Evolutionary conservation across 2,113 vertebrate species (phyloP), one percentile per base, ranked within the genome.

Genomic region (Chionomys nivalis): DNA sequence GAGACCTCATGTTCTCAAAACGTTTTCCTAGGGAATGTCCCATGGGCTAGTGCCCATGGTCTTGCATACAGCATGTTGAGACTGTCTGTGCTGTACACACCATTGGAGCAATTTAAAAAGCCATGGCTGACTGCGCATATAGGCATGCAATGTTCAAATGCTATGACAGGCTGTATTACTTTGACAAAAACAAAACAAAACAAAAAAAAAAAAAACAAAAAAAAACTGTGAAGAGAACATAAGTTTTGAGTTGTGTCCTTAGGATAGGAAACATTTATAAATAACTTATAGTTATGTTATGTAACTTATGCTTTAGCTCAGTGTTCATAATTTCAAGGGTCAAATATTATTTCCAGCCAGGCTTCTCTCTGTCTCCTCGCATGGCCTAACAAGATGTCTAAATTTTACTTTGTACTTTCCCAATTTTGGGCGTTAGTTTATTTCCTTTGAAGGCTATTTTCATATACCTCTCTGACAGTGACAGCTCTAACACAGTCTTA

Each of bases 391-490:
- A 79, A 7, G 31, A 31, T 23, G 44, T 36, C 4, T 83, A 39
- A 83, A 26, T 82, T 92, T 93, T 65, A 6, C 13, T 92, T 83
- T n/a, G 49, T 10, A 42, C 28, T 39, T 96, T 44, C 47, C 7
- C 47, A 90, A 23, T 24, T 73, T 89, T 44, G 23, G 21, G 6
- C 1, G 65, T 93, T 78, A 79, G 0, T 16, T 93, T 95, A 28
- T 73, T 77, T 83, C 21, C 26, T 91, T 94, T 87, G 58, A 93
- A 93, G 61, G 66, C 10, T 21, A 87, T 89, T 96, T 94, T 81
- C 44, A 47, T 36, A 72, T 91, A 70, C 1, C 68, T 89, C 44
- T 66, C 26, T 55, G 76, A 88, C 58, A 87, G 39, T 26, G 36
- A 95, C 7, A 94, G 17, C 23, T 86, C 49, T 42, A 79, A 77